Base-by-base conservation (phyloP, 2,797 vertebrate genomes). In the Propithecus deckenii region DNA sequence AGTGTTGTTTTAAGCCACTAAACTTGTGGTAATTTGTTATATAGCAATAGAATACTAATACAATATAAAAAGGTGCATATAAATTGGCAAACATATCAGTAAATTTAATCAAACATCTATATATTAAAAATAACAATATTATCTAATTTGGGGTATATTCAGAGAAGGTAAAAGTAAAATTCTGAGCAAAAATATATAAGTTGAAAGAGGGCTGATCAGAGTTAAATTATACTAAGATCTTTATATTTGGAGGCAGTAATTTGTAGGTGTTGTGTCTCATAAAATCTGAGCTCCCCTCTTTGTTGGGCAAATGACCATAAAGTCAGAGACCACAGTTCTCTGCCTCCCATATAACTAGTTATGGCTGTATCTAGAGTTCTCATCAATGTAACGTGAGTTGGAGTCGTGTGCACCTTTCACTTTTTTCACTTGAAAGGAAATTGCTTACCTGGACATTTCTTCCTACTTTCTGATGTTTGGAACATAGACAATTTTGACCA, bases 361-460 rank as follows among this genome's bases (percentile, higher is more conserved):
- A 18, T 61, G 20, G 7, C 23, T 59, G 4, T 67, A 5, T 63
- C n/a, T 83, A 30, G 30, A 63, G n/a, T 83, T 93, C 20, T 95
- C 28, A 50, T 30, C 74, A 63, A 0, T 52, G 12, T 59, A 79
- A 14, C 17, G 5, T 76, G 61, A 92, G 4, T 35, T 69, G 48
- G 32, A 89, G 14, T 92, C 48, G 2, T 74, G 4, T 75, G 38
- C 2, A 79, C 12, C 14, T 86, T 88, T 92, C 15, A 28, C 23
- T 92, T 87, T 57, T 92, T 93, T 96, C 92, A n/a, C 35, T 86
- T 87, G 5, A 88, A 84, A 74, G 48, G 12, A 86, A 94, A 75
- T 69, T 57, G 11, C 55, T 89, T 87, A 17, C 38, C 23, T 91
- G 43, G 55, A 86, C 14, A 87, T 96, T 41, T 71, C 15, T 87